Conservation (phyloP, 2,113 vertebrate species). For the Gymnocephalus cernua region DNA sequence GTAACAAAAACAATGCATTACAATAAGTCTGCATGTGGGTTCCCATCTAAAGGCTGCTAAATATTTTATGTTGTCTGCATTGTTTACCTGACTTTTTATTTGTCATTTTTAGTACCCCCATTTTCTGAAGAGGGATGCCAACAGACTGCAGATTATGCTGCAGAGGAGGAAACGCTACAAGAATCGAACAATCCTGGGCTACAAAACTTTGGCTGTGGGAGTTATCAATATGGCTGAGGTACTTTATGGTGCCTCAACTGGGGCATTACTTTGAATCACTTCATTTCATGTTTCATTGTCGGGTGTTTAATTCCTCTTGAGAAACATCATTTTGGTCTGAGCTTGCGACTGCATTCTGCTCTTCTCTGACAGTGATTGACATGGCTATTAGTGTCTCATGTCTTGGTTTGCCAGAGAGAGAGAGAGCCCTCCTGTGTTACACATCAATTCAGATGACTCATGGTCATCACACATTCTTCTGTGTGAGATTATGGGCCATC, state of each 20-base stretch:
- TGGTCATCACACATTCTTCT: constrained; percentile 59
- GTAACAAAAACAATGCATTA: constrained; percentile 5
- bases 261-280: constrained; percentile 14
- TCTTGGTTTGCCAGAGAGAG: constrained; percentile 45
- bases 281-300: constrained; percentile 26
- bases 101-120: constrained; percentile 82
- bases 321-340: constrained; percentile 3
- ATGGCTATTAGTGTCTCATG: constrained; percentile 30
- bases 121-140: constrained; percentile 86
- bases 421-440: constrained; percentile 34
- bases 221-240: constrained; percentile 88
- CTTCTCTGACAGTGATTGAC: constrained; percentile 63
- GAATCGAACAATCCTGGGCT: constrained; percentile 87
- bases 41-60: constrained; percentile 4
- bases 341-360: constrained; percentile 18
- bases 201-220: constrained; percentile 86
- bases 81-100: constrained; percentile 32
- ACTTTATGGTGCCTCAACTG: neutral
- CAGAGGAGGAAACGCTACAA: constrained; percentile 88
- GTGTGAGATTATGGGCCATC: constrained; percentile 75
- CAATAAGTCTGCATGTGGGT: neutral
- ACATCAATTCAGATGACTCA: constrained; percentile 65
- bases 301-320: constrained; percentile 13
- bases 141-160: constrained; percentile 86
- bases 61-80: neutral